Percentiles rank a stretch among this genome's conserved stretches.
Conservation (phyloP, 2,888 invertebrate species). For the Pteria penguin region DNA sequence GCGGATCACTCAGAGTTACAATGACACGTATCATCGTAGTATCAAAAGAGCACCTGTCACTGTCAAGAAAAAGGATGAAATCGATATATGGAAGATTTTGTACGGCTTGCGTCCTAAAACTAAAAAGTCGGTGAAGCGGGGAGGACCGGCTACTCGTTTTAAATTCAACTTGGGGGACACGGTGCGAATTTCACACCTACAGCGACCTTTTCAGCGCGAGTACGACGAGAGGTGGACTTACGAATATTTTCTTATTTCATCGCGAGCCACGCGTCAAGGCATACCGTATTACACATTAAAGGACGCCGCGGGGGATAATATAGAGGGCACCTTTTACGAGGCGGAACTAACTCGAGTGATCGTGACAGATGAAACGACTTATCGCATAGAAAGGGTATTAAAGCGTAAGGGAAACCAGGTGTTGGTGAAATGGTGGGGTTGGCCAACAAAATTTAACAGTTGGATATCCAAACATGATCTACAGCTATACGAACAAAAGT, state of each 20-base stretch:
- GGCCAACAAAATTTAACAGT: slow-evolving; percentile 2
- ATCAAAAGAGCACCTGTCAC: slow-evolving; percentile 25
- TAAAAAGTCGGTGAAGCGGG: not conserved
- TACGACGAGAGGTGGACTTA: slow-evolving; percentile 5
- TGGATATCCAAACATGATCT: slow-evolving; percentile 2
- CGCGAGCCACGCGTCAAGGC: not conserved
- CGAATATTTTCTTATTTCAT: slow-evolving; percentile 6
- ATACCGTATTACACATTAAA: not conserved
- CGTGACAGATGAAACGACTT: not conserved
- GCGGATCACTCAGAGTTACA: slow-evolving; percentile 27
- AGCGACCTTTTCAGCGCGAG: slow-evolving; percentile 1
- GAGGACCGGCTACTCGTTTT: not conserved
- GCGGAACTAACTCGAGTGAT: not conserved
- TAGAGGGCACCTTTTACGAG: not conserved
- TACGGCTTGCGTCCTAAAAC: slow-evolving; percentile 8
- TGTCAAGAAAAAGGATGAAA: slow-evolving; percentile 11
- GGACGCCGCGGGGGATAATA: not conserved
- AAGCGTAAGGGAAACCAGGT: not conserved
- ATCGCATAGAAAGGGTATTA: slow-evolving; percentile 2
- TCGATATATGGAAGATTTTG: slow-evolving; percentile 19
- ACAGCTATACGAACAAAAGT: not conserved
- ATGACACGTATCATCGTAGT: slow-evolving; percentile 28
- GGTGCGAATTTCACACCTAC: slow-evolving; percentile 11
- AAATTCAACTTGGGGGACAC: slow-evolving; percentile 20
- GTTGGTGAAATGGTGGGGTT: slow-evolving; percentile 10